Base-by-base conservation (phyloP, 2,888 invertebrate species). In the Melieria omissa region DNA sequence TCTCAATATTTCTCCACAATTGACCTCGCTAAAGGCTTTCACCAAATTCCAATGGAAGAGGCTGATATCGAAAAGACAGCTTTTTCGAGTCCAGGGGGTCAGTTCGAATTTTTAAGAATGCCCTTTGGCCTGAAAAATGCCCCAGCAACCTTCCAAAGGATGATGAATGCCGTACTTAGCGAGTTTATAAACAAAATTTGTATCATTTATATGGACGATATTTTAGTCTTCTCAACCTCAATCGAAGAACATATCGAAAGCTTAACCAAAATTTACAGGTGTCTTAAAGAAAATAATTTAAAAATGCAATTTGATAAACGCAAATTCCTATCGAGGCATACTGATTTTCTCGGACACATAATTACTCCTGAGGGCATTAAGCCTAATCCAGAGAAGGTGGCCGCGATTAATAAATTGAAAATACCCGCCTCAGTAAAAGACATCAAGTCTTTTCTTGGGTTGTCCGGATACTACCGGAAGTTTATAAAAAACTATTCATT, bases 291-390 rank as follows among this genome's bases (percentile, higher is more conserved):
- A 29, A 29, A 29, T 29, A 29, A 29, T 29, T 49, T 49, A 2
- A 49, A 49, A 12, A 12, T 49, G 12, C 12, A 49, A 49, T 49
- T 49, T 9, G 49, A 49, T 49, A 49, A 49, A 49, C 3, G 49
- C 41, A 60, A 60, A 41, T 60, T 71, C 62, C 10, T 16, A 71
- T 54, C 73, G 65, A 66, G 72, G 70, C 41, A 72, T 72, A 65
- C 47, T 71, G 5, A 68, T 67, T 61, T 42, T 71, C 60, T 60
- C 12, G 60, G 60, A 5, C 60, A 60, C 41, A 60, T 60, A 8
- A 60, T 60, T 16, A 60, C 60, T 1, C 8, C n/a, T 60, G 45
- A 44, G 29, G 29, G 29, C 29, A 29, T 29, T 29, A 29, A 29
- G 29, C 29, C 29, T 29, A 29, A 29, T 29, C 29, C 29, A 29